A percentile compares a stretch with the other conserved stretches of the same genome.
phyloP scores from a whole-genome alignment of 2,113 vertebrate genomes.

The Chelonoidis abingdonii region DNA sequence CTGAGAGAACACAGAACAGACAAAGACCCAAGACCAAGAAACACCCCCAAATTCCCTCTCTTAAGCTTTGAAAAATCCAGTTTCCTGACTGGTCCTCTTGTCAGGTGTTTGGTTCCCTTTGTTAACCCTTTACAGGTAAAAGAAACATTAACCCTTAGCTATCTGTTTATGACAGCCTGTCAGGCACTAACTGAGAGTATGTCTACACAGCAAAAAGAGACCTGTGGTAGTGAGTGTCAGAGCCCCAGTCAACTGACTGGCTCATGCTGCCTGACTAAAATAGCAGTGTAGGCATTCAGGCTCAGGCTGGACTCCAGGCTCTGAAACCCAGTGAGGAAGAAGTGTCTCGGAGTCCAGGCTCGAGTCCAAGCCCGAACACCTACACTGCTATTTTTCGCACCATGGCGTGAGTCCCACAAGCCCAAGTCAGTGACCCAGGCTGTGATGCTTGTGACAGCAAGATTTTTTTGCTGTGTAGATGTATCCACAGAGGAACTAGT shows the following conservation, averaged over 20 bases:
- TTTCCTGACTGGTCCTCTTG: too few relatives aligned
- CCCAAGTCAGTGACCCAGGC: neutral
- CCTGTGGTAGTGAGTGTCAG: neutral
- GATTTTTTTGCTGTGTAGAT: neutral
- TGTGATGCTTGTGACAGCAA: neutral
- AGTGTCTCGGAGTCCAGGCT: neutral
- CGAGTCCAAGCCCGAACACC: neutral
- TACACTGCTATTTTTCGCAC: neutral
- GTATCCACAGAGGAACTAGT: neutral
- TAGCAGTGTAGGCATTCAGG: neutral
- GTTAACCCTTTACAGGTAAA: too few relatives aligned
- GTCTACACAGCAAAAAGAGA: neutral
- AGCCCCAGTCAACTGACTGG: too few relatives aligned
- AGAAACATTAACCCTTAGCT: too few relatives aligned
- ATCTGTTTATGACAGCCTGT: too few relatives aligned
- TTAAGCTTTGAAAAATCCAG: too few relatives aligned
- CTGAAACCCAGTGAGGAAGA: neutral
- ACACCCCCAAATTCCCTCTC: too few relatives aligned
- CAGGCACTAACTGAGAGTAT: neutral
- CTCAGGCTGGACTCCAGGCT: neutral
- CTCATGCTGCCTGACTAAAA: neutral
- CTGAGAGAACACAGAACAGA: too few relatives aligned
- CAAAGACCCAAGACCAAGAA: too few relatives aligned
- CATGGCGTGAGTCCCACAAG: neutral
- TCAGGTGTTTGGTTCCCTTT: too few relatives aligned